These are phyloP conservation scores for Halcyon smyrnensis DNA, from an alignment of 2,797 vertebrate genomes.

Conservation along the genomic window DNA sequence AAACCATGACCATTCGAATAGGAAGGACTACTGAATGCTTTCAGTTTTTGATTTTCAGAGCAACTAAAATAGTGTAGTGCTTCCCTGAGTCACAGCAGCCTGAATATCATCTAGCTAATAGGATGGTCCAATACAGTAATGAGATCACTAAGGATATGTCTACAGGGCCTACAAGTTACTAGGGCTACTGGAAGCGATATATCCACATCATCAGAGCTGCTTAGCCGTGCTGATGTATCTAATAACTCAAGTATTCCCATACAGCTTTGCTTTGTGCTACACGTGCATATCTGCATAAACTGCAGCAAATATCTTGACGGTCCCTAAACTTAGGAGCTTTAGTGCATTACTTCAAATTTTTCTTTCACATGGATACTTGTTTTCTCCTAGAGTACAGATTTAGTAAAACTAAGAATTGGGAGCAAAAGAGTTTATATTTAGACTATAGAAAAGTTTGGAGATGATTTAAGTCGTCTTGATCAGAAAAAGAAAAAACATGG, in stretches of 20 bases:
- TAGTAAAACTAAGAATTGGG: not conserved
- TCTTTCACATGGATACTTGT: not conserved
- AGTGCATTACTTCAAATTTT: not conserved
- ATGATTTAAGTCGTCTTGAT: not conserved
- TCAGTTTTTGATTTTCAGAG: not conserved
- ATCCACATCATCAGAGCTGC: not conserved
- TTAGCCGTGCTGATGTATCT: not conserved
- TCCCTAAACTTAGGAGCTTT: not conserved
- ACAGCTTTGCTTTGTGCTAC: not conserved
- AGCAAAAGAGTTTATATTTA: not conserved
- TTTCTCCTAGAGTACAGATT: not conserved
- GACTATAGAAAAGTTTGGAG: not conserved
- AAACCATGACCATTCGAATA: not conserved
- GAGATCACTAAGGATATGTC: not conserved
- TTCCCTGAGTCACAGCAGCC: not conserved
- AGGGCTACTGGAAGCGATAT: not conserved
- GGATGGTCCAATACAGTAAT: not conserved
- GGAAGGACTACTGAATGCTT: accelerated
- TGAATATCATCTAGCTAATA: not conserved
- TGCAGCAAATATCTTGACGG: not conserved
- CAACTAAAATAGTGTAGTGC: not conserved
- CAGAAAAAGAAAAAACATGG: not conserved
- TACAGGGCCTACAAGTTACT: not conserved
- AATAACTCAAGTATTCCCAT: not conserved
- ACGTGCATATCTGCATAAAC: accelerated